Evolutionary conservation across 2,888 invertebrate genomes (phyloP).

Genomic region (Netelia fuscicornis): DNA sequence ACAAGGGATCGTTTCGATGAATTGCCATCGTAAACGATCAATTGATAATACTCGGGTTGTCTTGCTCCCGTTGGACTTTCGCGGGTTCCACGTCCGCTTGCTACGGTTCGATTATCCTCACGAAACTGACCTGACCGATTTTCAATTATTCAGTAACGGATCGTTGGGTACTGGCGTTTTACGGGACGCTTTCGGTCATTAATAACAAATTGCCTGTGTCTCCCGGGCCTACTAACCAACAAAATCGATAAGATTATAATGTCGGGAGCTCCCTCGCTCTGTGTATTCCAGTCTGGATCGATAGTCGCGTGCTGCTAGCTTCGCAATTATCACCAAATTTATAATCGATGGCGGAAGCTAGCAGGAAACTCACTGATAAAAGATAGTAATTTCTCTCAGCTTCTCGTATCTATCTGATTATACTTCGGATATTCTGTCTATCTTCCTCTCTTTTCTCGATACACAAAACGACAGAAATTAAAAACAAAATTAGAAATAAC

Average conservation of each 20-base stretch:
- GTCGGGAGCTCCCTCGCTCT: not conserved
- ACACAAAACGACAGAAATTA: too few species aligned
- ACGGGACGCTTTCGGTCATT: slow-evolving; percentile 46
- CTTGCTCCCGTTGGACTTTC: slow-evolving; percentile 35
- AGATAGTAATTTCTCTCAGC: not conserved
- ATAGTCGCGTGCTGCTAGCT: slow-evolving; percentile 19
- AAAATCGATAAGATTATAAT: slow-evolving; percentile 51
- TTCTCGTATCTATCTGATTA: not conserved
- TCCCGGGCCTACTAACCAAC: slow-evolving; percentile 32
- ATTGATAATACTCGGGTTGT: slow-evolving; percentile 47
- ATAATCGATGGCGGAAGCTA: slow-evolving; percentile 5
- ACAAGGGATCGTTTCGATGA: slow-evolving; percentile 44
- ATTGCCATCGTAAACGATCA: slow-evolving; percentile 62
- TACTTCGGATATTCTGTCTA: not conserved
- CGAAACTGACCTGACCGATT: slow-evolving; percentile 12
- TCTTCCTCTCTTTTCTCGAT: too few species aligned
- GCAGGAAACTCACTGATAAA: not conserved
- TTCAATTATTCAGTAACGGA: slow-evolving; percentile 66
- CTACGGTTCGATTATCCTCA: not conserved
- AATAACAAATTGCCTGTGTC: slow-evolving; percentile 50
- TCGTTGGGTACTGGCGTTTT: slow-evolving; percentile 53
- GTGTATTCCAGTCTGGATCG: slow-evolving; percentile 2
- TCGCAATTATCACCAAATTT: slow-evolving; percentile 44
- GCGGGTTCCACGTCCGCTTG: slow-evolving; percentile 26
- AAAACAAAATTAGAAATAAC: not conserved